These are phyloP conservation scores for Daphoenositta chrysoptera DNA, from an alignment of 2,113 vertebrate genomes.

Conservation along the genomic window DNA sequence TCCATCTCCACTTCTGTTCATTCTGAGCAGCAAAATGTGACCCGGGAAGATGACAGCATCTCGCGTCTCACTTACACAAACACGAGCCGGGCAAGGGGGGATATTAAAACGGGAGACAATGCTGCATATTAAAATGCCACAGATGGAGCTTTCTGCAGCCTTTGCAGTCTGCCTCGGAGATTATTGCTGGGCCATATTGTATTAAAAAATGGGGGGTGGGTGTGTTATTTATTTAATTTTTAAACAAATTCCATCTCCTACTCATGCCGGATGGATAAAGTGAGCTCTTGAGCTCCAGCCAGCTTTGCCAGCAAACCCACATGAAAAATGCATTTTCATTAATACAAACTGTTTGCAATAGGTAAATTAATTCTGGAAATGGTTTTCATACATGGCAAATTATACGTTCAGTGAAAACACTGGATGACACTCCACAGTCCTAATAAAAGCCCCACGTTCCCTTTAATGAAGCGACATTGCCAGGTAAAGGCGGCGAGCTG, in stretches of 20 bases:
- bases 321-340: conserved; percentile 68
- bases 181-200: conserved; percentile 51
- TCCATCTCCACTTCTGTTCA: conserved; percentile 27
- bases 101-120: conserved; percentile 46
- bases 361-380: conserved; percentile 74
- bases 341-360: conserved; percentile 74
- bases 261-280: conserved; percentile 64
- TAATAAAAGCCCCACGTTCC: not conserved
- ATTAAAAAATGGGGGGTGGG: conserved; percentile 40
- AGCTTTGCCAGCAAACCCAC: conserved; percentile 49
- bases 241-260: conserved; percentile 58
- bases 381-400: conserved; percentile 67
- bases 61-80: conserved; percentile 10
- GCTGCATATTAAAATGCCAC: conserved; percentile 59
- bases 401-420: conserved; percentile 3
- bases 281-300: conserved; percentile 53
- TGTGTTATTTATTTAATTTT: conserved; percentile 69
- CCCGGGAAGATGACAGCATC: conserved; percentile 47
- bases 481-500: not conserved
- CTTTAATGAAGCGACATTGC: not conserved
- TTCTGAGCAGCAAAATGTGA: conserved; percentile 35
- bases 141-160: conserved; percentile 39
- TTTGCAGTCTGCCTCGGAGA: conserved; percentile 27
- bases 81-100: not conserved
- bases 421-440: not conserved